Evolutionary conservation across 2,888 invertebrate genomes (phyloP), one percentile per base, ranked within the genome.

Genomic region (Anthophora plumipes): DNA sequence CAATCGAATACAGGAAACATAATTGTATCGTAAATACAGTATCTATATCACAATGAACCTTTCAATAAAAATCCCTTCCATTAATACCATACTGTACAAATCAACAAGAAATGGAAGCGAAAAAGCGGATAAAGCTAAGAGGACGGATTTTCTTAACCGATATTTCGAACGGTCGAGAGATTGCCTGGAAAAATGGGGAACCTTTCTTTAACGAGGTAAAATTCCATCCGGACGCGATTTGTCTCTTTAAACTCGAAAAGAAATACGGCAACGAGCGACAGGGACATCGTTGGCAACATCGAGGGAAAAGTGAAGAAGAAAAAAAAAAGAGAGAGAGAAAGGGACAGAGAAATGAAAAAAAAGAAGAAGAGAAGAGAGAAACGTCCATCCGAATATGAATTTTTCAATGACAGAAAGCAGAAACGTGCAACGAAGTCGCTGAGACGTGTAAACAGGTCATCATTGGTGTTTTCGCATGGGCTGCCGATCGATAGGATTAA

Each of bases 401-500:
- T 41, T 43, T 8, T 25, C 41, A 54, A 46, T 52, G n/a, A n/a
- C 54, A 25, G 31, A 25, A 14, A 9, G 60, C 55, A 50, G n/a
- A 41, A 25, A 5, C 43, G 43, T 52, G 43, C 12, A 20, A 25
- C n/a, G 25, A 73, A 82, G 54, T 61, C 50, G 76, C 67, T 54
- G 57, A 22, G 31, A 66, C 60, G 57, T 73, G 66, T 69, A 54
- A 52, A 67, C 59, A 25, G 74, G 76, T 82, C 64, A 48, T 74
- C 60, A 55, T 77, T 80, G 77, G 64, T 64, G 50, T 52, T 70
- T 80, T 66, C 48, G 52, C 67, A 59, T 68, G 57, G 41, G 31
- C 25, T 54, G 54, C 41, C 74, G 73, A 88, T 85, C 77, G 63
- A 85, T 80, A 74, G 77, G 76, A 78, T 83, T 71, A 80, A 81